Conservation (phyloP, 2,888 invertebrate genomes). For the Drosophila stalkeri region DNA sequence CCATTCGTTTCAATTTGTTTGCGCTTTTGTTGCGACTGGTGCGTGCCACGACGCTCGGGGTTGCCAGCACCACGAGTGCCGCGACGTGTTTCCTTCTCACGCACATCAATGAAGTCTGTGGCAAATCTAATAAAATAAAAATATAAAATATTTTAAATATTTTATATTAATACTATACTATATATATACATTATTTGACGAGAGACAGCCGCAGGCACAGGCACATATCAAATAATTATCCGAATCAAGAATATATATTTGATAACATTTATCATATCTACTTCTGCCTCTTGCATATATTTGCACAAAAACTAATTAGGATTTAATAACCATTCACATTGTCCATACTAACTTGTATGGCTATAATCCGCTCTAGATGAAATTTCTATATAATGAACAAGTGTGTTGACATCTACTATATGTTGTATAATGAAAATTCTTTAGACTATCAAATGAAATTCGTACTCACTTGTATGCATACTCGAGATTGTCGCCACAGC, state of each 20-base stretch:
- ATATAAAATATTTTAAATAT: too few relatives aligned
- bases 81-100: conserved; percentile 94
- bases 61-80: conserved; percentile 89
- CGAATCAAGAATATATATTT: neutral
- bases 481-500: conserved; percentile 98
- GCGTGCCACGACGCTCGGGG: conserved; percentile 60
- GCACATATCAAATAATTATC: neutral
- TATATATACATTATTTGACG: neutral
- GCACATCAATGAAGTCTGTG: conserved; percentile 96
- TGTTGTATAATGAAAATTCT: neutral
- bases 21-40: conserved; percentile 51
- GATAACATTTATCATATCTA: neutral
- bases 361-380: neutral
- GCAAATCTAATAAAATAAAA: conserved; percentile 89
- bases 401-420: neutral
- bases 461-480: conserved; percentile 95
- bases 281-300: neutral
- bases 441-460: neutral
- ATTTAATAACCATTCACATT: neutral
- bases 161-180: neutral
- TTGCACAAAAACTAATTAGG: neutral
- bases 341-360: neutral
- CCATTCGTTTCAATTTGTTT: conserved; percentile 74
- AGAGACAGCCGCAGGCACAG: neutral
- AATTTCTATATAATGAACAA: too few relatives aligned